These are phyloP conservation scores for Hofmannophila pseudospretella DNA, from an alignment of 2,888 invertebrate genomes.

Conservation along the genomic window DNA sequence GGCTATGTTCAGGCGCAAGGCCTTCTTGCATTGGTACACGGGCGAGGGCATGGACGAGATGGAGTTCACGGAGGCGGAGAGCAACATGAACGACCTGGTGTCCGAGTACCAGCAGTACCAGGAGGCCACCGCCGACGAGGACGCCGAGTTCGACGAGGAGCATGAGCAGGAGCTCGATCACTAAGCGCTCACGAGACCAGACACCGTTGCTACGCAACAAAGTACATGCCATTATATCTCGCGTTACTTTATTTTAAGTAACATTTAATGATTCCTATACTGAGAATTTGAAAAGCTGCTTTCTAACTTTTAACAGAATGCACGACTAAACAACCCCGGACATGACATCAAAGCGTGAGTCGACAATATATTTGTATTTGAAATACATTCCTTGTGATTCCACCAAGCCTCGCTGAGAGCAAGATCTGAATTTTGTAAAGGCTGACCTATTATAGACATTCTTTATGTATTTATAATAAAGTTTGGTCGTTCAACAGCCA, in stretches of 20 bases:
- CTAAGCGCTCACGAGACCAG: constrained; percentile 31
- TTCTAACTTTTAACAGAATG: constrained; percentile 74
- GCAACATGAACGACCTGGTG: constrained; percentile 96
- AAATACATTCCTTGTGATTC: constrained; percentile 59
- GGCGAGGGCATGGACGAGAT: constrained; percentile 98
- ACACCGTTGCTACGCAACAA: constrained; percentile 29
- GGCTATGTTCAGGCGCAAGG: constrained; percentile 97
- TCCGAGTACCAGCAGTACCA: constrained; percentile 97
- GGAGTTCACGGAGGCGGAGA: constrained; percentile 97
- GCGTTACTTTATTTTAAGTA: constrained; percentile 61
- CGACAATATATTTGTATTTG: constrained; percentile 42
- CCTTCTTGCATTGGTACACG: constrained; percentile 98
- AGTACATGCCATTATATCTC: constrained; percentile 66
- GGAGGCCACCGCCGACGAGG: constrained; percentile 90
- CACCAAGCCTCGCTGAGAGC: constrained; percentile 45
- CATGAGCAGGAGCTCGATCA: constrained; percentile 82
- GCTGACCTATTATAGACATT: constrained; percentile 59
- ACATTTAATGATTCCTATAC: constrained; percentile 69
- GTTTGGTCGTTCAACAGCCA: constrained; percentile 43
- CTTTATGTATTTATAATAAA: constrained; percentile 45
- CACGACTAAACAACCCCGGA: constrained; percentile 61
- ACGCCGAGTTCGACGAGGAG: constrained; percentile 89
- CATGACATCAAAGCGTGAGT: constrained; percentile 42
- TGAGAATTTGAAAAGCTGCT: constrained; percentile 58
- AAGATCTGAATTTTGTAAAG: constrained; percentile 64